Evolutionary conservation across 2,888 invertebrate species (phyloP).

Genomic region (Phoenoteleia sp.): DNA sequence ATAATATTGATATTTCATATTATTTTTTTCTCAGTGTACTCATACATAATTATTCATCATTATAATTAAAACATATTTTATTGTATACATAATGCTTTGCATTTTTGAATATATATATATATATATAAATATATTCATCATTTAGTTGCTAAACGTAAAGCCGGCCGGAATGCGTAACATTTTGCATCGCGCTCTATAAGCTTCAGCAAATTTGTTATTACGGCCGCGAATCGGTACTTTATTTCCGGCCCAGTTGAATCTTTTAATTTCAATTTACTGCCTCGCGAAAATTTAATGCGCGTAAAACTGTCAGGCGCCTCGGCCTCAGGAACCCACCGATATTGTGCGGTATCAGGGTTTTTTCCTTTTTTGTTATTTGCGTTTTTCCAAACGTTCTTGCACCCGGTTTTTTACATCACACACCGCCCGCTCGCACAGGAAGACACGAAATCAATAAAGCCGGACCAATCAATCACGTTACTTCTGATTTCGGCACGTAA

Average conservation of each 20-base stretch:
- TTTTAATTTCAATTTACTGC: conserved; percentile 63
- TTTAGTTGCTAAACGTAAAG: conserved; percentile 55
- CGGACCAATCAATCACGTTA: conserved; percentile 31
- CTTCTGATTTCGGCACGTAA: conserved; percentile 18
- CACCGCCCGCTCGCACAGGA: neutral
- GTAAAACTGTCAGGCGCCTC: conserved; percentile 46
- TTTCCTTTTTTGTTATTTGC: neutral
- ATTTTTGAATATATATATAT: no score
- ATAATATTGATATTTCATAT: no score
- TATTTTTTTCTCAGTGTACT: no score
- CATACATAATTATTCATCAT: no score
- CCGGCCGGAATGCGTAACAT: conserved; percentile 25
- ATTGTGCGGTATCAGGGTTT: neutral
- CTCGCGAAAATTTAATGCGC: conserved; percentile 48
- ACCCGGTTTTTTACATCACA: conserved; percentile 29
- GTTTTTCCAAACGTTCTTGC: no score
- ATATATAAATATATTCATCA: no score
- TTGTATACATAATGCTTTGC: no score
- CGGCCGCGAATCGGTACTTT: conserved; percentile 45
- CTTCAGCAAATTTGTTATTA: conserved; percentile 51
- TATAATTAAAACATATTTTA: no score
- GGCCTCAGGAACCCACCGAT: neutral
- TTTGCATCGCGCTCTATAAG: conserved; percentile 44
- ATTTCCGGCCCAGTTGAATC: conserved; percentile 56
- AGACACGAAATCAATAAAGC: conserved; percentile 31